Evolutionary conservation across 2,888 invertebrate genomes (phyloP).

Genomic region (Clunio marinus): DNA sequence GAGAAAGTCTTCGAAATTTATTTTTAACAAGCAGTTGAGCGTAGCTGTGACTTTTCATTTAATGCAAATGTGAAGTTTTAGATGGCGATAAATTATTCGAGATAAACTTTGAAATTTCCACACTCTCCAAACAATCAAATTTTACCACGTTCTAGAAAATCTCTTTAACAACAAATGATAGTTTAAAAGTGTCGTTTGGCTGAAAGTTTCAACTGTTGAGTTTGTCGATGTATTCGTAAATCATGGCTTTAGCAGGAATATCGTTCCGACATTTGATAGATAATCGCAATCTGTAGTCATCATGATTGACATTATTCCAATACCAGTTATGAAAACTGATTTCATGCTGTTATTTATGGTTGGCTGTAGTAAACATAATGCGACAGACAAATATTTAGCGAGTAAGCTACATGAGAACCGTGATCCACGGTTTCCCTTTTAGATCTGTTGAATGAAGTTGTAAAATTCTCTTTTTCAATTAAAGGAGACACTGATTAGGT

Average conservation of each 20-base stretch:
- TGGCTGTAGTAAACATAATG: neutral
- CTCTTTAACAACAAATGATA: neutral
- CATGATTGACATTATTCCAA: neutral
- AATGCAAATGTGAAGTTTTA: neutral
- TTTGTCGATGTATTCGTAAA: neutral
- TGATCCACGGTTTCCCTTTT: neutral
- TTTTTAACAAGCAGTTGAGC: neutral
- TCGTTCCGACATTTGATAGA: too few species aligned
- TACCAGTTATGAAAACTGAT: slow-evolving; percentile 3
- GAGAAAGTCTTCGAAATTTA: neutral
- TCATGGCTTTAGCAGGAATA: too few species aligned
- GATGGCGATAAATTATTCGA: slow-evolving; percentile 1
- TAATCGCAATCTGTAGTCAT: too few species aligned
- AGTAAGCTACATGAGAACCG: neutral
- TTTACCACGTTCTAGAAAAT: slow-evolving; percentile 10
- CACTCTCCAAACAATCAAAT: neutral
- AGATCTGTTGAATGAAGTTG: slow-evolving; percentile 17
- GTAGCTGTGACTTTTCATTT: neutral
- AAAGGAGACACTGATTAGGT: slow-evolving; percentile 32
- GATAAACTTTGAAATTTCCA: slow-evolving; percentile 10
- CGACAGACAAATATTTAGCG: neutral
- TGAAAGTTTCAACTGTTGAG: neutral
- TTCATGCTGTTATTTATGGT: neutral
- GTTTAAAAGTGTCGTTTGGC: neutral
- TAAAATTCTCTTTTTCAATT: slow-evolving; percentile 31